Conservation (phyloP, 2,888 invertebrate species). For the Orthosia cruda region DNA sequence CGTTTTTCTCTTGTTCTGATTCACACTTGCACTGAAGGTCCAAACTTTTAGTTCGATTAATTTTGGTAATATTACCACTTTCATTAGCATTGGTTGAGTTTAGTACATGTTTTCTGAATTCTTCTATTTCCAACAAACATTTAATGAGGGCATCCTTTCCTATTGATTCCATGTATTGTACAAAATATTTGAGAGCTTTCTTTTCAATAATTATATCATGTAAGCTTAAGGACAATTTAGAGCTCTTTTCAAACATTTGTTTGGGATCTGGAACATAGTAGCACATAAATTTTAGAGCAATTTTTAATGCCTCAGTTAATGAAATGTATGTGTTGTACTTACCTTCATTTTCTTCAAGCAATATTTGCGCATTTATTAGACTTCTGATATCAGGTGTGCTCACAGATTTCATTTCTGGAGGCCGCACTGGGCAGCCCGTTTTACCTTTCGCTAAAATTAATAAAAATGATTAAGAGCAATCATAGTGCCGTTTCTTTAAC, state of each 20-base stretch:
- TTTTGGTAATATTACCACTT: conserved; percentile 75
- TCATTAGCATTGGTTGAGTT: conserved; percentile 69
- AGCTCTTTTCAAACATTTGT: conserved; percentile 88
- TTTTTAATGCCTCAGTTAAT: background rate
- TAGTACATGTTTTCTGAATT: conserved; percentile 88
- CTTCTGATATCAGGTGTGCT: conserved; percentile 72
- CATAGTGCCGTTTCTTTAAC: conserved; percentile 4
- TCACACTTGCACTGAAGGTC: conserved; percentile 79
- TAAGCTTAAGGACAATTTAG: conserved; percentile 94
- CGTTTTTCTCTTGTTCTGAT: conserved; percentile 67
- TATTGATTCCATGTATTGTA: conserved; percentile 96
- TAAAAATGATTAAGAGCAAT: conserved; percentile 48
- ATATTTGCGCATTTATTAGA: conserved; percentile 76
- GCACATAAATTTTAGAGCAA: conserved; percentile 25
- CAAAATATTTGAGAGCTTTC: conserved; percentile 95
- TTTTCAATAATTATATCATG: conserved; percentile 95
- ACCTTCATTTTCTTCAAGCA: conserved; percentile 82
- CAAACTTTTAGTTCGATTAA: conserved; percentile 84
- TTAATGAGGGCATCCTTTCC: conserved; percentile 93
- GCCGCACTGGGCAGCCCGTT: conserved; percentile 89
- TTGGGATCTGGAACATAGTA: conserved; percentile 81
- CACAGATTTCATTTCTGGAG: conserved; percentile 82
- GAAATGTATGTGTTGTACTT: conserved; percentile 59
- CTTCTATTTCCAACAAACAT: conserved; percentile 95
- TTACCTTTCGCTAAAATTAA: conserved; percentile 89